Percentiles rank a stretch among this genome's conserved stretches.
These are phyloP conservation scores for Perccottus glenii DNA, from an alignment of 2,113 vertebrate species.

Conservation along the genomic window DNA sequence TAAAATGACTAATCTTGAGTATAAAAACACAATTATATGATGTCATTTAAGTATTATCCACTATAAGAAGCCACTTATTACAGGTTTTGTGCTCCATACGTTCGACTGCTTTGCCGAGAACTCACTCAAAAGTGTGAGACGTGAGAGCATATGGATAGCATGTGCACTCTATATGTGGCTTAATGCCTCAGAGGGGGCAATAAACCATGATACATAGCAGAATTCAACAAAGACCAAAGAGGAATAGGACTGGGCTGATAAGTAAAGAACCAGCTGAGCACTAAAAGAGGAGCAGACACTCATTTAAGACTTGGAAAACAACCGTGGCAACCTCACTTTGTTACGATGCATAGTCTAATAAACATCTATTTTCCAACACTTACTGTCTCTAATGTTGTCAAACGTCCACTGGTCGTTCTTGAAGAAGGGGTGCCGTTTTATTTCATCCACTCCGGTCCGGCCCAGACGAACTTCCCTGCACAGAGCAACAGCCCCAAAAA, in stretches of 20 bases:
- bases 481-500: conserved; percentile 59
- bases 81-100: conserved; percentile 1
- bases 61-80: too few species aligned
- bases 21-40: too few species aligned
- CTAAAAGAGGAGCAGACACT: neutral
- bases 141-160: conserved; percentile 41
- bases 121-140: conserved; percentile 19
- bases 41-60: too few species aligned
- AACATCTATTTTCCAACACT: conserved; percentile 67
- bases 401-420: conserved; percentile 98
- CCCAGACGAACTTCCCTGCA: conserved; percentile 94
- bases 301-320: conserved; percentile 26
- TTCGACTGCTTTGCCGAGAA: conserved; percentile 24
- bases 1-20: too few species aligned
- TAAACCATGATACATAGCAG: conserved; percentile 29
- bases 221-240: conserved; percentile 40
- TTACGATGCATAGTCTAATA: neutral
- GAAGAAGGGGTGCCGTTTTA: conserved; percentile 95
- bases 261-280: neutral
- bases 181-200: conserved; percentile 44
- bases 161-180: conserved; percentile 33
- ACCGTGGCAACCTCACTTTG: conserved; percentile 16
- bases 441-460: conserved; percentile 92
- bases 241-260: conserved; percentile 46
- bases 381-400: conserved; percentile 96